Evolutionary conservation across 2,888 invertebrate species (phyloP).

Genomic region (Litoditis marina): DNA sequence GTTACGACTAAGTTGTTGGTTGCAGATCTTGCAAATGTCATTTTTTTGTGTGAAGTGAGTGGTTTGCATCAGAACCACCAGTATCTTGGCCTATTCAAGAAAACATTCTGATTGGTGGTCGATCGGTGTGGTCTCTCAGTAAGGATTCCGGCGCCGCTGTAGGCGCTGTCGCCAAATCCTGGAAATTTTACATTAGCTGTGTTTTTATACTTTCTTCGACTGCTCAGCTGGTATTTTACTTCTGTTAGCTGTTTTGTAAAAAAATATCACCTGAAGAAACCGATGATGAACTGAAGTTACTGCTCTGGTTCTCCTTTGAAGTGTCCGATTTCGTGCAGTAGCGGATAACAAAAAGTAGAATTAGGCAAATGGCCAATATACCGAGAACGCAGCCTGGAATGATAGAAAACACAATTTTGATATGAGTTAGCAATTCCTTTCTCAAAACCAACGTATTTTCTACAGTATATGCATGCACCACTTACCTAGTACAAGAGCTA

Average conservation of each 20-base stretch:
- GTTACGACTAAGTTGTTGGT: too few species aligned
- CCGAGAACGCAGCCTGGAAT: slow-evolving; percentile 39
- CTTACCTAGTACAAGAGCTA: too few species aligned
- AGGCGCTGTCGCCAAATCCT: slow-evolving; percentile 21
- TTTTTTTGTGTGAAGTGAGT: background rate
- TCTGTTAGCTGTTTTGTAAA: background rate
- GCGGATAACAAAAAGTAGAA: slow-evolving; percentile 35
- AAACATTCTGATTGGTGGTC: slow-evolving; percentile 34
- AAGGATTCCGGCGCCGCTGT: slow-evolving; percentile 23
- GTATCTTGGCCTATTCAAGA: slow-evolving; percentile 47
- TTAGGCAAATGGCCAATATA: slow-evolving; percentile 29
- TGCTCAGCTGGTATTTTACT: too few species aligned
- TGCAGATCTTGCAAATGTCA: too few species aligned
- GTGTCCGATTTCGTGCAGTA: too few species aligned
- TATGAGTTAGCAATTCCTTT: too few species aligned
- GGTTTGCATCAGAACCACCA: slow-evolving; percentile 44
- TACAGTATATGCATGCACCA: too few species aligned
- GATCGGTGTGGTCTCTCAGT: slow-evolving; percentile 20
- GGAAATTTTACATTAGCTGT: background rate
- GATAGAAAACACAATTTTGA: too few species aligned
- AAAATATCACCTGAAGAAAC: slow-evolving; percentile 14
- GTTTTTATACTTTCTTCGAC: too few species aligned
- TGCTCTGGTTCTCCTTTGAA: slow-evolving; percentile 12
- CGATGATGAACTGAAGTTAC: slow-evolving; percentile 15
- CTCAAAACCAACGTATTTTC: too few species aligned